phyloP scores from a whole-genome alignment of 53 echinoderm and acorn worm genomes.

The Apostichopus leukothele region DNA sequence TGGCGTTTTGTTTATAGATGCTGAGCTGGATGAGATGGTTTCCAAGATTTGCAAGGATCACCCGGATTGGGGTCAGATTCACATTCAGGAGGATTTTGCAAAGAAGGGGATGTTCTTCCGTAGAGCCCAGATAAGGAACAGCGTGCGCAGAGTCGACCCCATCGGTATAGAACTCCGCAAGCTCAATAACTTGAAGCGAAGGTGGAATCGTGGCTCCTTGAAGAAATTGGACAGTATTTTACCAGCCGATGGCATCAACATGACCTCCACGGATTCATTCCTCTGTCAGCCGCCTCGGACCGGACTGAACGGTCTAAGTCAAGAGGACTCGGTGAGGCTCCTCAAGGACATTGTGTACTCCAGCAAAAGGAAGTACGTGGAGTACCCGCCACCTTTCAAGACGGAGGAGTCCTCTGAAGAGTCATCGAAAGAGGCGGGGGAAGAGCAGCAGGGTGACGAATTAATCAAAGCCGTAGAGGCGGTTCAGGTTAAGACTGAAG shows the following conservation, averaged over 20 bases:
- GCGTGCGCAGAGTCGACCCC: conserved; percentile 39
- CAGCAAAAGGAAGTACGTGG: conserved; percentile 12
- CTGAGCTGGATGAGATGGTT: conserved; percentile 9
- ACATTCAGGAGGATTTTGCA: conserved; percentile 13
- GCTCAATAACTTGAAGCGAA: conserved; percentile 23
- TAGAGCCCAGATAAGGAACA: conserved; percentile 24
- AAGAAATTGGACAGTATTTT: conserved; percentile 25
- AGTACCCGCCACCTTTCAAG: not conserved
- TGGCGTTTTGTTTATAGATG: not conserved
- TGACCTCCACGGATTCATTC: conserved; percentile 34
- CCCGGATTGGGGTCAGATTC: conserved; percentile 38
- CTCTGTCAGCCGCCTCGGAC: conserved; percentile 40
- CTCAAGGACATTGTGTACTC: conserved; percentile 20
- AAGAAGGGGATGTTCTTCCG: conserved; percentile 25
- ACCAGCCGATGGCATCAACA: conserved; percentile 38
- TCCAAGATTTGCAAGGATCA: conserved; percentile 22
- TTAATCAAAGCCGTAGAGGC: not conserved
- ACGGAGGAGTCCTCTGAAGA: not conserved
- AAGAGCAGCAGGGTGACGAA: not conserved
- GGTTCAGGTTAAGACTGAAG: not conserved
- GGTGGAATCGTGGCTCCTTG: conserved; percentile 41
- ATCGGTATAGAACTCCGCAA: conserved; percentile 35
- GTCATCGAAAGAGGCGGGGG: not conserved
- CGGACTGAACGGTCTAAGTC: conserved; percentile 27
- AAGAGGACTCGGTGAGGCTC: conserved; percentile 33